Conservation (phyloP, 2,113 vertebrate species). For the Todiramphus chloris region DNA sequence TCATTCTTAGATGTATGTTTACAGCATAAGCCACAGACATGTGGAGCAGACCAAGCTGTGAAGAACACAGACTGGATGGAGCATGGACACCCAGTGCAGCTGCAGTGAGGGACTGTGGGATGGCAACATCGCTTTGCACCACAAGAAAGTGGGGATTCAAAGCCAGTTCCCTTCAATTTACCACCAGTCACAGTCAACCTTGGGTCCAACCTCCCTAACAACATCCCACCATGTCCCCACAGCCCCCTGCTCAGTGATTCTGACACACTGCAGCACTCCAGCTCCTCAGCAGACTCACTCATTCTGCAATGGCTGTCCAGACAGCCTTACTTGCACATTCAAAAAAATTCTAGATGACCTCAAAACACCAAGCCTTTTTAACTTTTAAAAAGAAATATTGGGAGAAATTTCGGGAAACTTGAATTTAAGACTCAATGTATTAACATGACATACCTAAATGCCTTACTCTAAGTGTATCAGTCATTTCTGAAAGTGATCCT, state of each 20-base stretch:
- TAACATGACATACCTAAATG: background rate
- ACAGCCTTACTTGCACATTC: background rate
- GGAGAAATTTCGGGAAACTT: background rate
- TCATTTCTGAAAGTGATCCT: background rate
- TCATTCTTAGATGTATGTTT: background rate
- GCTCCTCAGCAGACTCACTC: accelerated
- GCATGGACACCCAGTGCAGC: background rate
- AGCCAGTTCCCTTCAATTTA: background rate
- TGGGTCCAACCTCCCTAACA: background rate
- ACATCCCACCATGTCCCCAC: background rate
- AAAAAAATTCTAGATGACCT: background rate
- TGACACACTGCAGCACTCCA: accelerated
- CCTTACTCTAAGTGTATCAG: background rate
- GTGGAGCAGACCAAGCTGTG: background rate
- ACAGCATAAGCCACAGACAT: background rate
- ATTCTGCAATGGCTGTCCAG: background rate
- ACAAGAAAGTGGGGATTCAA: background rate
- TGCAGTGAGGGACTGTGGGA: background rate
- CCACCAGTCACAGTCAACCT: background rate
- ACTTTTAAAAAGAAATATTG: background rate
- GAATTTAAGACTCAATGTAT: background rate
- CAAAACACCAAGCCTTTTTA: background rate
- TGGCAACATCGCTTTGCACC: background rate
- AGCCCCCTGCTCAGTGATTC: background rate
- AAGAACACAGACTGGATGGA: background rate